These are phyloP conservation scores for Centrocercus urophasianus DNA, from an alignment of 2,113 vertebrate genomes.

Conservation along the genomic window DNA sequence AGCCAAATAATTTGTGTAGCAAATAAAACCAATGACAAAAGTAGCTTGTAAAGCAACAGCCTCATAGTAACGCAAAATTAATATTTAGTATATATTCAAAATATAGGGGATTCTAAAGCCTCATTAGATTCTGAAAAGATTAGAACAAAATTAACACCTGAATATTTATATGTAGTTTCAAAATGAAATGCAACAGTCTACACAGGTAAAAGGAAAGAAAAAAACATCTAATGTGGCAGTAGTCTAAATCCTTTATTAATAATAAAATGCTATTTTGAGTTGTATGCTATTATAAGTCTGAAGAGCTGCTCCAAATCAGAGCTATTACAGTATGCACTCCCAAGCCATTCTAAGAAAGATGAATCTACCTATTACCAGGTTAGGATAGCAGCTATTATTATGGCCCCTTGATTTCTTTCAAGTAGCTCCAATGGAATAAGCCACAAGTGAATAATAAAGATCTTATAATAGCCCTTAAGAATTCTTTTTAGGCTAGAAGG, in stretches of 20 bases:
- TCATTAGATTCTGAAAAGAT: not conserved
- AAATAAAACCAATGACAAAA: not conserved
- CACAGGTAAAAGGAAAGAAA: not conserved
- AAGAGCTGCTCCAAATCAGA: slow-evolving; percentile 78
- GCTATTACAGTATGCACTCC: slow-evolving; percentile 72
- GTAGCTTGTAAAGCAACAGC: not conserved
- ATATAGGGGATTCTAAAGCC: not conserved
- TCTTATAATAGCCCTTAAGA: slow-evolving; percentile 83
- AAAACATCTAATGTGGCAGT: slow-evolving; percentile 20
- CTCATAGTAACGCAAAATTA: not conserved
- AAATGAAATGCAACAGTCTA: slow-evolving; percentile 12
- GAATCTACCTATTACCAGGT: slow-evolving; percentile 81
- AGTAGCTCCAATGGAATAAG: slow-evolving; percentile 79
- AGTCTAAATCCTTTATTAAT: slow-evolving; percentile 65
- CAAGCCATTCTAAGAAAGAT: slow-evolving; percentile 76
- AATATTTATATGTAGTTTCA: slow-evolving; percentile 23
- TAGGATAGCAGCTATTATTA: slow-evolving; percentile 80
- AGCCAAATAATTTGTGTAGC: not conserved
- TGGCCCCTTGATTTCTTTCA: slow-evolving; percentile 78
- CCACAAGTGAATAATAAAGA: slow-evolving; percentile 87
- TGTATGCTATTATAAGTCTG: slow-evolving; percentile 75
- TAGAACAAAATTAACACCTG: slow-evolving; percentile 15
- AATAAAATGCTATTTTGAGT: slow-evolving; percentile 63
- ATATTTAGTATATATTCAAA: not conserved
- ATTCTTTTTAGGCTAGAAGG: slow-evolving; percentile 78